A percentile compares a stretch with the other conserved stretches of the same genome.
Evolutionary conservation across 2,113 vertebrate species (phyloP).

Genomic region (Copsychus sechellarum): DNA sequence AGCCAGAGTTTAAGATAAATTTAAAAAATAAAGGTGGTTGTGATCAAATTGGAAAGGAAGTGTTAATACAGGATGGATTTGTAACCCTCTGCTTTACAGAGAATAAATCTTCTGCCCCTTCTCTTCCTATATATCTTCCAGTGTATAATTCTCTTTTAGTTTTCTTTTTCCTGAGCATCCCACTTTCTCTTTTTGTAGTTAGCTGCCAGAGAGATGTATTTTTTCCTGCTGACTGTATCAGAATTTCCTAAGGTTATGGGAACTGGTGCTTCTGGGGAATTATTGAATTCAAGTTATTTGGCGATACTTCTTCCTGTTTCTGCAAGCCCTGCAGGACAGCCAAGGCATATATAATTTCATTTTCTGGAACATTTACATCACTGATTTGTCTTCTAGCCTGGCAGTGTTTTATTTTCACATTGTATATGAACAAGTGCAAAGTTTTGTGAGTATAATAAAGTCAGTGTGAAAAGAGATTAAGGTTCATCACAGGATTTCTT

Average conservation of each 20-base stretch:
- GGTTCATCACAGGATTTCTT: slow-evolving; percentile 22
- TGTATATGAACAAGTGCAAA: neutral
- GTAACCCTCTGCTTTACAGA: neutral
- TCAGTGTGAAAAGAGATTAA: slow-evolving; percentile 15
- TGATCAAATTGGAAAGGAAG: neutral
- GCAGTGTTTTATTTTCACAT: neutral
- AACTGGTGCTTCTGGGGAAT: slow-evolving; percentile 5
- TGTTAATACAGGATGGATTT: neutral
- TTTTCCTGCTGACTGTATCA: neutral
- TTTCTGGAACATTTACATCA: slow-evolving; percentile 39
- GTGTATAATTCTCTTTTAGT: neutral
- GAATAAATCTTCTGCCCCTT: neutral
- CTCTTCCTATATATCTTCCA: neutral
- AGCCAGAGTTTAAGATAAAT: neutral
- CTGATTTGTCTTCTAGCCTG: slow-evolving; percentile 38
- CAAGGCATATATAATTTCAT: slow-evolving; percentile 32
- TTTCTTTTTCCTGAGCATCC: neutral
- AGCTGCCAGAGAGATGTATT: neutral
- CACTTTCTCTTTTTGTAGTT: neutral
- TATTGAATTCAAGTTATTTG: slow-evolving; percentile 47
- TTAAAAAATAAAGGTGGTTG: neutral
- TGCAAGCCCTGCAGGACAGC: slow-evolving; percentile 38
- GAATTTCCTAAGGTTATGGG: neutral
- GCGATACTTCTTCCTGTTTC: neutral
- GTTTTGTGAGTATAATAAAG: slow-evolving; percentile 7